Percentiles rank a stretch among this genome's conserved stretches.
Conservation (phyloP, 2,888 invertebrate species). For the Drosophila acutilabella region DNA sequence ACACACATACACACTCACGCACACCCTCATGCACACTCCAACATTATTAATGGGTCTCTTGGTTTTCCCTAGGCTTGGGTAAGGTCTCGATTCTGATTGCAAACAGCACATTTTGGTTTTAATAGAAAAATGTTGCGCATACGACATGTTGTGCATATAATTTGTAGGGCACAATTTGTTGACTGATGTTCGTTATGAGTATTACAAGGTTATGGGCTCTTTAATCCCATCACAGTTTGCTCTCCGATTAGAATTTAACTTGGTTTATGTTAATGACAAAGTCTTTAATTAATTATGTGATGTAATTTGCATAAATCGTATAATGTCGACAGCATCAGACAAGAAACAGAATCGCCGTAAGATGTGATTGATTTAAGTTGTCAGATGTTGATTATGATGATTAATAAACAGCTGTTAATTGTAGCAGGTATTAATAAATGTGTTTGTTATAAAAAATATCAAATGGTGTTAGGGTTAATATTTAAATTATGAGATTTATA, state of each 20-base stretch:
- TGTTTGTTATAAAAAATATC: too few species aligned
- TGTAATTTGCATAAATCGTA: constrained; percentile 16
- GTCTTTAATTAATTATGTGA: constrained; percentile 13
- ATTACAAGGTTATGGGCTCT: constrained; percentile 51
- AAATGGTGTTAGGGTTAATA: too few species aligned
- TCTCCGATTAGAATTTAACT: constrained; percentile 29
- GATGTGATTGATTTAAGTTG: background rate
- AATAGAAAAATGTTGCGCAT: constrained; percentile 71
- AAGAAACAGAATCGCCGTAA: background rate
- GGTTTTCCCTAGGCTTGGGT: background rate
- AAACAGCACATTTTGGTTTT: constrained; percentile 61
- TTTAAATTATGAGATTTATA: too few species aligned
- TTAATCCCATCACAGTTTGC: constrained; percentile 39
- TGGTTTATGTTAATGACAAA: constrained; percentile 57
- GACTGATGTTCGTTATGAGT: constrained; percentile 37
- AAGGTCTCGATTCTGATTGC: constrained; percentile 38
- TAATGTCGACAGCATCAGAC: background rate
- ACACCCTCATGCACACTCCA: constrained; percentile 14
- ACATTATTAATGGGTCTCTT: constrained; percentile 44
- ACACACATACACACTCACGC: constrained; percentile 29
- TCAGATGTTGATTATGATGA: background rate
- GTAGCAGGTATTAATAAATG: too few species aligned
- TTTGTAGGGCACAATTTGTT: constrained; percentile 51
- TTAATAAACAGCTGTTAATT: background rate
- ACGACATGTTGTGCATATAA: constrained; percentile 59